phyloP scores from a whole-genome alignment of 2,797 vertebrate species.

The Scarus forsteni region DNA sequence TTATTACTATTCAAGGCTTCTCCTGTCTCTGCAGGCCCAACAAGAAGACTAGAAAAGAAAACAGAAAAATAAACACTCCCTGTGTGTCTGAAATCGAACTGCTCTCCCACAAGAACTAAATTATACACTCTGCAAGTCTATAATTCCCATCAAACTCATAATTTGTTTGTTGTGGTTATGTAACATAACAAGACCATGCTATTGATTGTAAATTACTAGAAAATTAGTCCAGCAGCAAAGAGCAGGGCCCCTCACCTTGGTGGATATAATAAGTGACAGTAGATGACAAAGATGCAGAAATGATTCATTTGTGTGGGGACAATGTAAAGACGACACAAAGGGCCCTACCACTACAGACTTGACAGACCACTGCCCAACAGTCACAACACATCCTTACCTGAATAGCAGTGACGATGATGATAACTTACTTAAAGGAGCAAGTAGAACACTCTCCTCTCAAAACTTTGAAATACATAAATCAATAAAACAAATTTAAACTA shows the following conservation, averaged over 20 bases:
- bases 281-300: constrained; percentile 35
- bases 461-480: too few species aligned
- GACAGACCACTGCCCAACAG: too few species aligned
- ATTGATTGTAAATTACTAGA: constrained; percentile 69
- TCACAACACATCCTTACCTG: too few species aligned
- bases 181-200: constrained; percentile 43
- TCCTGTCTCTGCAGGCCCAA: constrained; percentile 37
- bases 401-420: too few species aligned
- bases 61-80: constrained; percentile 36
- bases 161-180: constrained; percentile 49
- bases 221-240: constrained; percentile 60
- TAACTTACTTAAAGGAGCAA: too few species aligned
- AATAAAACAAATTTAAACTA: too few species aligned
- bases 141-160: constrained; percentile 50
- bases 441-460: too few species aligned
- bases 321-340: too few species aligned
- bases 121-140: constrained; percentile 45
- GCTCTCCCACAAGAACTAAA: constrained; percentile 49
- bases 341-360: too few species aligned
- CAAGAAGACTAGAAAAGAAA: constrained; percentile 38
- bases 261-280: constrained; percentile 47
- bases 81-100: constrained; percentile 60
- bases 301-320: background rate
- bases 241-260: constrained; percentile 39
- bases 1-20: constrained; percentile 65